phyloP scores from a whole-genome alignment of 1,140 invertebrate species.

The Bombus terrestris region DNA sequence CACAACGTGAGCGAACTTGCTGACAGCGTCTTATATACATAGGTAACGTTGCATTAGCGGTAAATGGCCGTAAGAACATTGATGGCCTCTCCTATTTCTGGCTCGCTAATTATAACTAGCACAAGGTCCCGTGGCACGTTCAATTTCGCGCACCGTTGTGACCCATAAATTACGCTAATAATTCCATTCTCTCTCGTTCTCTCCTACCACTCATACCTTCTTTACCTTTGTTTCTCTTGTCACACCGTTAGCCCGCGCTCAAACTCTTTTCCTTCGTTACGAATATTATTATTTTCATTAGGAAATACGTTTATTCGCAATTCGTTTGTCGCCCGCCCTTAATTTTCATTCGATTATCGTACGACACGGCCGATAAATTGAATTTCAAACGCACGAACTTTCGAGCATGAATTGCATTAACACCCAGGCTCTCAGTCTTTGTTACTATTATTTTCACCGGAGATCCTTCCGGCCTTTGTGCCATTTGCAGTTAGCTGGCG shows the following conservation, averaged over 20 bases:
- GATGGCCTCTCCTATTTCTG: constrained; percentile 64
- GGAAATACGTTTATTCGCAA: neutral
- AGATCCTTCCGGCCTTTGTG: constrained; percentile 13
- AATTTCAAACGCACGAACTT: neutral
- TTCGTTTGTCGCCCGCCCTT: neutral
- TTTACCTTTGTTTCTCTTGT: neutral
- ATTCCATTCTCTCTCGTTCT: constrained; percentile 24
- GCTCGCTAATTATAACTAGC: constrained; percentile 60
- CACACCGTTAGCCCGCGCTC: neutral
- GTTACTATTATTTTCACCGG: neutral
- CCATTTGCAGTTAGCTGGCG: neutral
- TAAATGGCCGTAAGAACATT: constrained; percentile 63
- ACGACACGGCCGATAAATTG: neutral
- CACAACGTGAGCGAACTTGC: constrained; percentile 36
- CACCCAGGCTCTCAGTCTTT: neutral
- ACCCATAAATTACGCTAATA: constrained; percentile 54
- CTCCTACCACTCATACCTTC: neutral
- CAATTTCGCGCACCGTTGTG: constrained; percentile 62
- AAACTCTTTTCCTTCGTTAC: too few species aligned
- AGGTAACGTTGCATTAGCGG: constrained; percentile 53
- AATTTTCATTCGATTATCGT: constrained; percentile 8
- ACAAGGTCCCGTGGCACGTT: constrained; percentile 55
- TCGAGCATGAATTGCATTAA: neutral
- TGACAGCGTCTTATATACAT: constrained; percentile 45
- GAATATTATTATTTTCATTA: constrained; percentile 1